Conservation (phyloP, 2,113 vertebrate genomes). For the Talpa occidentalis region DNA sequence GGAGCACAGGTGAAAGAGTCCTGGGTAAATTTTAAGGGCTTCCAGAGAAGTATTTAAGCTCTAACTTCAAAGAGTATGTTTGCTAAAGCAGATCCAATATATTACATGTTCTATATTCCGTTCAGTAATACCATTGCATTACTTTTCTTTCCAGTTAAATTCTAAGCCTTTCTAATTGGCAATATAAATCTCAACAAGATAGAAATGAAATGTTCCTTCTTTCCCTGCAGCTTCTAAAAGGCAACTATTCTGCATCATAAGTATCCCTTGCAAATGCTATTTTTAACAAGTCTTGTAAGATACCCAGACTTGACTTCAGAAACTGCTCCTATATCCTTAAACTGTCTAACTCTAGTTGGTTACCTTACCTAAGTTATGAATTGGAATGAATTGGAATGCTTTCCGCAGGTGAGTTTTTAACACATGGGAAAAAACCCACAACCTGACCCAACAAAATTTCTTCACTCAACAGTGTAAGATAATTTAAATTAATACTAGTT, state of each 20-base stretch:
- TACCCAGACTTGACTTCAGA: neutral
- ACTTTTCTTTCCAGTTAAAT: neutral
- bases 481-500: constrained; percentile 12
- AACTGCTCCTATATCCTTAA: neutral
- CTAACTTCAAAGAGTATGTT: neutral
- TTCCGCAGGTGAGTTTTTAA: neutral
- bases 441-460: neutral
- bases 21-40: neutral
- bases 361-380: neutral
- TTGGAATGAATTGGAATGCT: neutral
- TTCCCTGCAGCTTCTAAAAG: constrained; percentile 6
- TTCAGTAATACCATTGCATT: neutral
- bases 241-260: neutral
- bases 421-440: too few relatives aligned
- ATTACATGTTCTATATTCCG: neutral
- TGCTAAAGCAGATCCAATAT: neutral
- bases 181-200: neutral
- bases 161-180: constrained; percentile 17
- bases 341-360: neutral
- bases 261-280: neutral
- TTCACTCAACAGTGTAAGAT: neutral
- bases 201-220: neutral
- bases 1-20: neutral
- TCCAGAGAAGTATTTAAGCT: neutral
- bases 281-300: constrained; percentile 23